A percentile compares a stretch with the other conserved stretches of the same genome.
Conservation (phyloP, 35 echinoderm and acorn worm species). For the Holothuria glaberrima region DNA sequence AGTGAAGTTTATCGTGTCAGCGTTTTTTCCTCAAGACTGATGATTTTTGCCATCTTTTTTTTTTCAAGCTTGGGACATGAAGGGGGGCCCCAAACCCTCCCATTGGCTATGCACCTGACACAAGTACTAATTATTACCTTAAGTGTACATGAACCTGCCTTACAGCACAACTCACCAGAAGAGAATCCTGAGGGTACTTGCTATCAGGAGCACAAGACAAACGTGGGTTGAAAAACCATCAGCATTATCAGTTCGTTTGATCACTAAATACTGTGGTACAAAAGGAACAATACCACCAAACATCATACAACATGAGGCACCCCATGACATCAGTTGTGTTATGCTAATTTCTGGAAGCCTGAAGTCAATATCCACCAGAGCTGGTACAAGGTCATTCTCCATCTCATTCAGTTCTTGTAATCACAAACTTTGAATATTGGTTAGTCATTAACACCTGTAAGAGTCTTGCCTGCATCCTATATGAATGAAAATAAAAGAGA, state of each 20-base stretch:
- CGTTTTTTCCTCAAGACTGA: no score
- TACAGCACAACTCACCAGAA: slow-evolving; percentile 81
- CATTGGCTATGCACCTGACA: no score
- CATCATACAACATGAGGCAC: slow-evolving; percentile 88
- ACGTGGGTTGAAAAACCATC: slow-evolving; percentile 99
- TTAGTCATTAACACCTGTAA: background rate
- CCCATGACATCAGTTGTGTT: slow-evolving; percentile 83
- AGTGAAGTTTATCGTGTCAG: no score
- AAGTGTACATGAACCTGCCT: no score
- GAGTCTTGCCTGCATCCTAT: background rate
- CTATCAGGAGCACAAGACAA: slow-evolving; percentile 80
- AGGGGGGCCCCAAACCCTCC: no score
- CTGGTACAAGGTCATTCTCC: slow-evolving; percentile 62
- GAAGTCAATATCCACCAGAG: slow-evolving; percentile 46
- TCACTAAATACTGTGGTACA: slow-evolving; percentile 92
- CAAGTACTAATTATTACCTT: no score
- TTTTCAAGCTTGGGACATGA: no score
- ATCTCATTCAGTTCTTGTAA: background rate
- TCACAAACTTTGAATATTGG: background rate
- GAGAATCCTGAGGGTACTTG: slow-evolving; percentile 92
- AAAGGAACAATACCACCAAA: slow-evolving; percentile 97
- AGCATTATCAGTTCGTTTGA: slow-evolving; percentile 88
- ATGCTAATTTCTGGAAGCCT: slow-evolving; percentile 65
- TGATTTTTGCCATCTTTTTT: no score
- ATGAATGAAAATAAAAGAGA: background rate